Conservation (phyloP, 2,888 invertebrate species). For the Eupithecia inturbata region DNA sequence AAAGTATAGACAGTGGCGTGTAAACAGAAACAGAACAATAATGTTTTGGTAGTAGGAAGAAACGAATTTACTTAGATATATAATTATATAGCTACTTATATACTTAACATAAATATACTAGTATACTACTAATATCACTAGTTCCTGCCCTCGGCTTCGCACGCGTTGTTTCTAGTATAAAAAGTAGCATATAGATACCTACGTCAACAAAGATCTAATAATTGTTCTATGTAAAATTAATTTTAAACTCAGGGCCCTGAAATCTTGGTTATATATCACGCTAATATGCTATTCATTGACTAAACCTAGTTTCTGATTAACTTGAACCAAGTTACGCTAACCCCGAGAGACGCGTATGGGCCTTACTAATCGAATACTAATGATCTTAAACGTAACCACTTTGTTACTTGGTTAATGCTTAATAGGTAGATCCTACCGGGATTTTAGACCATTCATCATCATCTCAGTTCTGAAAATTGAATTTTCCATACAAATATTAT, state of each 20-base stretch:
- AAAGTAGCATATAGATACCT: too few relatives aligned
- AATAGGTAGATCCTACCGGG: background rate
- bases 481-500: too few relatives aligned
- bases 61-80: too few relatives aligned
- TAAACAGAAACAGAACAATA: too few relatives aligned
- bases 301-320: conserved; percentile 4
- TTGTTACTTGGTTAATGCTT: background rate
- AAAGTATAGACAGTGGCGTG: too few relatives aligned
- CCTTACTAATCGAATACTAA: conserved; percentile 33
- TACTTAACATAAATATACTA: too few relatives aligned
- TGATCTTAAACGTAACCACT: conserved; percentile 11
- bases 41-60: too few relatives aligned
- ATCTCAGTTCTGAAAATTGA: background rate
- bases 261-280: background rate
- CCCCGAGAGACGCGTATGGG: background rate
- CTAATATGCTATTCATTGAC: background rate
- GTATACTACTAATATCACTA: too few relatives aligned
- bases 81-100: too few relatives aligned
- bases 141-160: too few relatives aligned
- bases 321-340: background rate
- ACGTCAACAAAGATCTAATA: too few relatives aligned
- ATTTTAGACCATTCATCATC: background rate
- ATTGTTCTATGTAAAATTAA: background rate
- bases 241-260: background rate
- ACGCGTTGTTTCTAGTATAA: too few relatives aligned